Evolutionary conservation across 1,140 invertebrate species (phyloP), one percentile per base, ranked within the genome.

Genomic region (Vanessa atalanta): DNA sequence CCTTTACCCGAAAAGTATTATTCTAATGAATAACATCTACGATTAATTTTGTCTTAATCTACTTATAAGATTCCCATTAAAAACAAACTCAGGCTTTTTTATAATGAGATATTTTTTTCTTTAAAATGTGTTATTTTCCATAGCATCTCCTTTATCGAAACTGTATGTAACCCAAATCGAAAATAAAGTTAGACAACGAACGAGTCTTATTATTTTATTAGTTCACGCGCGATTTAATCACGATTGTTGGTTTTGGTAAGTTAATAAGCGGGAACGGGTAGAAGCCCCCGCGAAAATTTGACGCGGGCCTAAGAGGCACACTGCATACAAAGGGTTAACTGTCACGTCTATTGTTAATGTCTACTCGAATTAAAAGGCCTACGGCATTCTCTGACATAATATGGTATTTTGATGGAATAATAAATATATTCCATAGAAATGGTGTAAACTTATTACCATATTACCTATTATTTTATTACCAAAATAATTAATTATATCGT

Each of bases 181-280:
- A 70, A 48, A 57, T 60, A 53, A 74, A 80, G 76, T 86, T 81
- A 84, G 85, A 85, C 57, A 83, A 79, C 78, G 79, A 85, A 82
- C 83, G 74, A 89, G 79, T 86, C 89, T 89, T 89, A 89, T 92
- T 90, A 92, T 90, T 92, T 92, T 89, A 90, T 92, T 90, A 90
- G 88, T 90, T 90, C 83, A 87, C 88, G 89, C 88, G 86, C 90
- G 90, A 92, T 92, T 92, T 90, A 91, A 92, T 92, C 90, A 91
- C 87, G 87, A 90, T 92, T 92, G 90, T 92, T 92, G 88, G 90
- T 90, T 92, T 88, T 90, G 89, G 83, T 91, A 90, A 91, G 89
- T 88, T 88, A 89, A 91, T 90, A 91, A 91, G 82, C 79, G 83
- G 78, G 75, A 81, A 82, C 78, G 82, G 80, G 85, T 82, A 84